phyloP scores from a whole-genome alignment of 2,888 invertebrate genomes.

The Beris morrisii region DNA sequence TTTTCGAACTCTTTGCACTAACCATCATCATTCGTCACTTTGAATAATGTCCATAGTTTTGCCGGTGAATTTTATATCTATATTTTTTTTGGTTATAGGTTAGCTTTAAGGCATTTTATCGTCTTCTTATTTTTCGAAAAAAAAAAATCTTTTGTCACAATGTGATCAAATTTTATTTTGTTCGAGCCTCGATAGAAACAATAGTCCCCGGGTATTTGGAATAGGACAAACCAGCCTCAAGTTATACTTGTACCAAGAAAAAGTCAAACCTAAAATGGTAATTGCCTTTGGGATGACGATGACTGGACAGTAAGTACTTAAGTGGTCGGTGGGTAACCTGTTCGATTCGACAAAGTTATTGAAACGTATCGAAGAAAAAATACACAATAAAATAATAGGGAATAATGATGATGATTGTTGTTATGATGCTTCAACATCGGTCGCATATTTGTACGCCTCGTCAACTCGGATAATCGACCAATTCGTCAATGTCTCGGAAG shows the following conservation, averaged over 20 bases:
- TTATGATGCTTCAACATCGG: not conserved
- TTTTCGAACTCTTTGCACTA: no score
- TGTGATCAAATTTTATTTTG: no score
- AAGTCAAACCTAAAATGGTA: conserved; percentile 5
- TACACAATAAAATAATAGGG: not conserved
- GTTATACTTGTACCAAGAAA: conserved; percentile 1
- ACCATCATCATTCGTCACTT: no score
- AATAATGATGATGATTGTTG: conserved; percentile 9
- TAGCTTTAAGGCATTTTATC: no score
- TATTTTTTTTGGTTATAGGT: no score
- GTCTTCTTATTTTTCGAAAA: no score
- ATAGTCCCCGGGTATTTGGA: no score
- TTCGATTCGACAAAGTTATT: conserved; percentile 21
- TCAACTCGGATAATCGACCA: conserved; percentile 18
- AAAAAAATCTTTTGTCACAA: no score
- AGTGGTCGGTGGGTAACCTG: not conserved
- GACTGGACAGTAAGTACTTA: conserved; percentile 14
- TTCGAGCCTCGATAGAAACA: no score
- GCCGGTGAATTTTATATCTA: no score
- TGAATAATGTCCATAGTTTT: no score
- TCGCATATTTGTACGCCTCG: conserved; percentile 9
- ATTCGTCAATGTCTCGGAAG: not conserved
- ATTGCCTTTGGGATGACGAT: conserved; percentile 17
- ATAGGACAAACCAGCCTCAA: no score
- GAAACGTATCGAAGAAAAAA: conserved; percentile 25